Evolutionary conservation across 2,797 vertebrate genomes (phyloP).

Genomic region (Cheracebus regulus): DNA sequence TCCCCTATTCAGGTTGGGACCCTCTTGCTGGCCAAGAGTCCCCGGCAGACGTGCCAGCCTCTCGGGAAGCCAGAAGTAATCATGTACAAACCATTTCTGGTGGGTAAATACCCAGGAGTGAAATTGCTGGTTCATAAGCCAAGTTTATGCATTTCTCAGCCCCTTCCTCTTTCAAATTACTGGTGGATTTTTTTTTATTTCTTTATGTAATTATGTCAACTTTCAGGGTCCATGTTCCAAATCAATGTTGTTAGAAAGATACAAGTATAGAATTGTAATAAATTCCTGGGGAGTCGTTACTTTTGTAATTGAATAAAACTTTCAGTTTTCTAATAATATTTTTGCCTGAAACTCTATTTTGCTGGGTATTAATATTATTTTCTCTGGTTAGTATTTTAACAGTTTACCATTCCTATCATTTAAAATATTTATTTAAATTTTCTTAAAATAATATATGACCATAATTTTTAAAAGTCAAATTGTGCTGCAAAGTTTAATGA

Average conservation of each 20-base stretch:
- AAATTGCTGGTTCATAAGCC: background rate
- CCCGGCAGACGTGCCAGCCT: too few relatives aligned
- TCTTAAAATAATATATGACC: background rate
- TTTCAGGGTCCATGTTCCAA: slow-evolving; percentile 8
- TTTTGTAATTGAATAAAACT: slow-evolving; percentile 38
- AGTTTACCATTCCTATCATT: background rate
- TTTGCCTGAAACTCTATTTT: slow-evolving; percentile 26
- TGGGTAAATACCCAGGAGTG: background rate
- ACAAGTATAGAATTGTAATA: background rate
- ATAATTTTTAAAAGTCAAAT: background rate
- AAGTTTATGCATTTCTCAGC: background rate
- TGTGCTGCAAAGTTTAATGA: background rate
- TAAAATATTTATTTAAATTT: slow-evolving; percentile 29
- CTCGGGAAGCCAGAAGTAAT: background rate
- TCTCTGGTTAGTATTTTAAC: slow-evolving; percentile 13
- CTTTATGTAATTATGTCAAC: background rate
- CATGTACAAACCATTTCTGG: background rate
- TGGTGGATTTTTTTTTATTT: background rate
- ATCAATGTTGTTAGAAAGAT: background rate
- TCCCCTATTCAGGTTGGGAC: too few relatives aligned
- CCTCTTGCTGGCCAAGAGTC: too few relatives aligned
- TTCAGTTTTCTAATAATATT: slow-evolving; percentile 5
- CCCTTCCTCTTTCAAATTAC: background rate
- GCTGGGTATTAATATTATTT: background rate
- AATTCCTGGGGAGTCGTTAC: background rate